These are phyloP conservation scores for Cotesia glomerata DNA, from an alignment of 1,140 invertebrate species.

Conservation along the genomic window DNA sequence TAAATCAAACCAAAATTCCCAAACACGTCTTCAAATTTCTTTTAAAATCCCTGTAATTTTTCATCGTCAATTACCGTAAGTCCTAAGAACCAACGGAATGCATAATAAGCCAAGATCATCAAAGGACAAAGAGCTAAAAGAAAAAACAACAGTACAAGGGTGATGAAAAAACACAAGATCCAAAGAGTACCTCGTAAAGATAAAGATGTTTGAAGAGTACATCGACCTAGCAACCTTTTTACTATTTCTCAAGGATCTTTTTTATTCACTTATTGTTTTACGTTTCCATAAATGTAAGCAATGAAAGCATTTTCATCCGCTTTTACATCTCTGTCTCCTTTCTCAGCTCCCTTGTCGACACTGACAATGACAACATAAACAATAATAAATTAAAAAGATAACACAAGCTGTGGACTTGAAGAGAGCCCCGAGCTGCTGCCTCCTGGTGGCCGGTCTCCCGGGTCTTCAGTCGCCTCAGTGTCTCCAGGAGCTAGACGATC, in stretches of 20 bases:
- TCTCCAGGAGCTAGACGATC: not conserved
- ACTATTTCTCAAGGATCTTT: not conserved
- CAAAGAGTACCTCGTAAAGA: too few species aligned
- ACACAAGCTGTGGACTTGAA: not conserved
- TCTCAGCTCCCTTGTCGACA: too few species aligned
- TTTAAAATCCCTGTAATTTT: too few species aligned
- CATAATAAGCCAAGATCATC: too few species aligned
- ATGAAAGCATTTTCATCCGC: not conserved
- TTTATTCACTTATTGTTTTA: not conserved
- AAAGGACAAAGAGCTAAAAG: too few species aligned
- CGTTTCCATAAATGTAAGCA: not conserved
- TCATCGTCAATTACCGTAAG: too few species aligned
- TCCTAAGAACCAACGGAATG: too few species aligned
- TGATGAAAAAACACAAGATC: not conserved
- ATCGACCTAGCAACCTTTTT: not conserved
- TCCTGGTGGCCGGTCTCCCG: conserved; percentile 8
- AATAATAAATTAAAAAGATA: not conserved
- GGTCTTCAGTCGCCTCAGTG: not conserved
- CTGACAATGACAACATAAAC: not conserved
- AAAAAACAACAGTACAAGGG: too few species aligned
- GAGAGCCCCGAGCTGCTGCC: not conserved
- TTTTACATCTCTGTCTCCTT: too few species aligned
- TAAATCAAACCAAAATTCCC: too few species aligned
- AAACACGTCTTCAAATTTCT: too few species aligned
- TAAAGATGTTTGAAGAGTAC: conserved; percentile 1